Evolutionary conservation across 2,113 vertebrate genomes (phyloP).

Genomic region (Pollachius pollachius): DNA sequence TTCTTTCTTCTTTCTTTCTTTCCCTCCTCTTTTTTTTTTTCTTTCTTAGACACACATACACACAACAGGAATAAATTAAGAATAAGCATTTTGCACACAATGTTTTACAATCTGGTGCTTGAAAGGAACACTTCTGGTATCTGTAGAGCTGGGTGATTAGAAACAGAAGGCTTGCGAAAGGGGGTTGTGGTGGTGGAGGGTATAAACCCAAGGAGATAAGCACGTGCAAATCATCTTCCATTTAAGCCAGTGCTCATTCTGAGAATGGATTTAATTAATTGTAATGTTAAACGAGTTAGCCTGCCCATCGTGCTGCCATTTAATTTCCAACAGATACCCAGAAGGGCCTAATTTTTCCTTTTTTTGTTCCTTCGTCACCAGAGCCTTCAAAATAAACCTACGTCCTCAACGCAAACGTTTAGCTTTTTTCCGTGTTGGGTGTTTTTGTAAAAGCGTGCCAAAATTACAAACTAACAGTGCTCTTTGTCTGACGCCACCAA

Average conservation of each 20-base stretch:
- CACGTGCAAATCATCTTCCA: slow-evolving; percentile 73
- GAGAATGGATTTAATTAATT: slow-evolving; percentile 76
- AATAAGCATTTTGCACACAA: slow-evolving; percentile 80
- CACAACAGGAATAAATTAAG: slow-evolving; percentile 99
- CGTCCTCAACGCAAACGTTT: background rate
- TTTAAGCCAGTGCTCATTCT: slow-evolving; percentile 67
- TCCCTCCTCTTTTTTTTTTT: too few species aligned
- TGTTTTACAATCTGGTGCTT: slow-evolving; percentile 64
- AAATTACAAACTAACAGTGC: background rate
- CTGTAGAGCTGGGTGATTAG: slow-evolving; percentile 68
- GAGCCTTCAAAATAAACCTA: background rate
- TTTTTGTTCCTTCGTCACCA: background rate
- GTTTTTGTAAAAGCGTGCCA: slow-evolving; percentile 20
- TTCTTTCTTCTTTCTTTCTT: background rate
- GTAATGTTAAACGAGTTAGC: slow-evolving; percentile 71
- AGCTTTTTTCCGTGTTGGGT: slow-evolving; percentile 20
- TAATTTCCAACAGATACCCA: slow-evolving; percentile 48
- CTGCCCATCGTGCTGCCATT: slow-evolving; percentile 48
- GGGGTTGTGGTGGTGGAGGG: slow-evolving; percentile 30
- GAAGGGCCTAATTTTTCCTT: too few species aligned
- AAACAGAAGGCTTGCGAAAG: slow-evolving; percentile 24
- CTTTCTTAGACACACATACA: too few species aligned
- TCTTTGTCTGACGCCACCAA: slow-evolving; percentile 39
- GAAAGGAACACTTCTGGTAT: slow-evolving; percentile 74
- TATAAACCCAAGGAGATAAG: slow-evolving; percentile 71